These are phyloP conservation scores for Manacus vitellinus DNA, from an alignment of 2,113 vertebrate genomes.

Conservation along the genomic window DNA sequence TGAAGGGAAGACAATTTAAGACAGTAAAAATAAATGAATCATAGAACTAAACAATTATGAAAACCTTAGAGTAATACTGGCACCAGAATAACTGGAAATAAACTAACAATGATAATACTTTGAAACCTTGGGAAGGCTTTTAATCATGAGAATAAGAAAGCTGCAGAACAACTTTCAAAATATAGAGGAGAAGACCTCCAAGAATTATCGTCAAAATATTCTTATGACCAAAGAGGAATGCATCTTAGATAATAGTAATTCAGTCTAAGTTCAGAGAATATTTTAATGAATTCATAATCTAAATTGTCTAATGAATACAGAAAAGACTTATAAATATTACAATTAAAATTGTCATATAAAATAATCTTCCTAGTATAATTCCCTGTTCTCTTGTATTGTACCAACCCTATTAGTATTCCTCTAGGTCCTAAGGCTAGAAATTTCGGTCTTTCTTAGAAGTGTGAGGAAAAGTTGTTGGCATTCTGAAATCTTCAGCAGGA, in stretches of 20 bases:
- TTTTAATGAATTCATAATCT: background rate
- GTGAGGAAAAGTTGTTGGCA: background rate
- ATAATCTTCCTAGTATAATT: background rate
- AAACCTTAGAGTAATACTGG: background rate
- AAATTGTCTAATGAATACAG: background rate
- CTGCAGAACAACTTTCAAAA: background rate
- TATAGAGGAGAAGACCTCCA: background rate
- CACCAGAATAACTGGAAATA: background rate
- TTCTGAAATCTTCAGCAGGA: background rate
- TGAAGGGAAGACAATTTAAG: background rate
- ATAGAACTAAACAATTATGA: background rate
- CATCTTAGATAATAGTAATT: background rate
- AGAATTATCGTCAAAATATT: background rate
- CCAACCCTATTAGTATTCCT: background rate
- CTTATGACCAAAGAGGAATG: background rate
- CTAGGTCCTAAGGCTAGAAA: background rate
- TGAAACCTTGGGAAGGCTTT: background rate
- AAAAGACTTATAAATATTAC: background rate
- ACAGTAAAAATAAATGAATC: background rate
- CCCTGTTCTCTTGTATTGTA: background rate
- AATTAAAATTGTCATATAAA: background rate
- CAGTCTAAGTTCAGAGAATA: background rate
- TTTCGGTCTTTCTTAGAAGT: background rate
- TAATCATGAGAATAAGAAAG: background rate
- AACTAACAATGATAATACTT: background rate